Percentiles rank a stretch among this genome's conserved stretches.
Evolutionary conservation across 1,140 invertebrate genomes (phyloP).

Genomic region (Wiebesia pumilae): DNA sequence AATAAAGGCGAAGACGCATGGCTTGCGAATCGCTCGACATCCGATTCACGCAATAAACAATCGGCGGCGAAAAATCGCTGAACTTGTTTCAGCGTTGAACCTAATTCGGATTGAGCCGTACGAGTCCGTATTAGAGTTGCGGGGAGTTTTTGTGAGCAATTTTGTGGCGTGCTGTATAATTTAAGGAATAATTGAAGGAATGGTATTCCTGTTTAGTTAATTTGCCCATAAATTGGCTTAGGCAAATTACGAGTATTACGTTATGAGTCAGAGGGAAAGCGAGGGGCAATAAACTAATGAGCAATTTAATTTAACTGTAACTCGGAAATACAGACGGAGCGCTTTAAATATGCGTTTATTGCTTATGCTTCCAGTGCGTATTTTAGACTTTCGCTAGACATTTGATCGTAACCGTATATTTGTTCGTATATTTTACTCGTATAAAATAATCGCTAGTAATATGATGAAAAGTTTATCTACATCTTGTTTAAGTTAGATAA

Average conservation of each 20-base stretch:
- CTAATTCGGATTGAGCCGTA: too few species aligned
- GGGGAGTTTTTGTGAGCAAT: too few species aligned
- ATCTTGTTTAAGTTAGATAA: neutral
- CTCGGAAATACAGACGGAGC: neutral
- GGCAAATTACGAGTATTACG: neutral
- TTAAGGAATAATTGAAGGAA: too few species aligned
- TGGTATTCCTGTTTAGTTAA: neutral
- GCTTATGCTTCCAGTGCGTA: neutral
- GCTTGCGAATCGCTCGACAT: too few species aligned
- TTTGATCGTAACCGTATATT: too few species aligned
- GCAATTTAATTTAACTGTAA: neutral
- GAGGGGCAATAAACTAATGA: conserved; percentile 9
- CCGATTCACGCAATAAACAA: too few species aligned
- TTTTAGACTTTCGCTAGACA: too few species aligned
- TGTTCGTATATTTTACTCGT: neutral
- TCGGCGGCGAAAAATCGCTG: too few species aligned
- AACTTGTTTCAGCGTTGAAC: too few species aligned
- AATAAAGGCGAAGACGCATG: too few species aligned
- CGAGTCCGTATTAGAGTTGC: too few species aligned
- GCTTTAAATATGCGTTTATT: neutral
- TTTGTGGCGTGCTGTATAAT: too few species aligned
- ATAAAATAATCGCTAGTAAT: neutral
- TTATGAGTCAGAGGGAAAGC: neutral
- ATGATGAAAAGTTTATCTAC: neutral
- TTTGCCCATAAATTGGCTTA: neutral